Conservation (phyloP, 2,113 vertebrate genomes). For the Semnornis frantzii region DNA sequence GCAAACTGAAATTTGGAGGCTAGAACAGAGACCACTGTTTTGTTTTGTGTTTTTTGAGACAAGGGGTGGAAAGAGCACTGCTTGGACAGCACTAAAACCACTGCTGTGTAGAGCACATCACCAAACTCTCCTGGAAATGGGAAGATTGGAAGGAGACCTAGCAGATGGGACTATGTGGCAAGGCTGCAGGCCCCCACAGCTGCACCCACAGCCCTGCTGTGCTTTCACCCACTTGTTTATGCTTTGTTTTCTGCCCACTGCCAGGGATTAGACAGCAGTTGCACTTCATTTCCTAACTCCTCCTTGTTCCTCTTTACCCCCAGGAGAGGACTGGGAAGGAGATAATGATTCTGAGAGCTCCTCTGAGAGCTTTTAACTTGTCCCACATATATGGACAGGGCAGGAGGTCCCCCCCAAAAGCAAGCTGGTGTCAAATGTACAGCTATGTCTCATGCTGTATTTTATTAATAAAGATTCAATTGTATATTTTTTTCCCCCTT, state of each 20-base stretch:
- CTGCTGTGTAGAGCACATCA: not conserved
- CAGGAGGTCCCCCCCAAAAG: not conserved
- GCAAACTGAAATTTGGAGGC: not conserved
- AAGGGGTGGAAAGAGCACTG: not conserved
- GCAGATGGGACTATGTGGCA: accelerated
- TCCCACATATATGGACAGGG: not conserved
- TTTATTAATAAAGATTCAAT: not conserved
- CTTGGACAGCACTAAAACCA: not conserved
- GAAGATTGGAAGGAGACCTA: not conserved
- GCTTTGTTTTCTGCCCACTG: not conserved
- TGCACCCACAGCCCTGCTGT: not conserved
- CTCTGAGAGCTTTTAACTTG: not conserved
- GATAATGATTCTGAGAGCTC: not conserved
- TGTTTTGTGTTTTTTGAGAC: not conserved
- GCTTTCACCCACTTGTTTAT: not conserved
- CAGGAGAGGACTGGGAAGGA: not conserved
- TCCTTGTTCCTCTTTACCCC: not conserved
- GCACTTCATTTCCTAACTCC: not conserved
- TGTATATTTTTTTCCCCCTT: accelerated
- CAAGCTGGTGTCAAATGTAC: not conserved
- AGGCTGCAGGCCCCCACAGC: not conserved
- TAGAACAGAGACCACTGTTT: not conserved
- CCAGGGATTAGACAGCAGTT: not conserved
- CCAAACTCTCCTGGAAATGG: accelerated
- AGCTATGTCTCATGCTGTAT: not conserved